Evolutionary conservation across 53 echinoderm and acorn worm species (phyloP).

Genomic region (Holothuria scabra): DNA sequence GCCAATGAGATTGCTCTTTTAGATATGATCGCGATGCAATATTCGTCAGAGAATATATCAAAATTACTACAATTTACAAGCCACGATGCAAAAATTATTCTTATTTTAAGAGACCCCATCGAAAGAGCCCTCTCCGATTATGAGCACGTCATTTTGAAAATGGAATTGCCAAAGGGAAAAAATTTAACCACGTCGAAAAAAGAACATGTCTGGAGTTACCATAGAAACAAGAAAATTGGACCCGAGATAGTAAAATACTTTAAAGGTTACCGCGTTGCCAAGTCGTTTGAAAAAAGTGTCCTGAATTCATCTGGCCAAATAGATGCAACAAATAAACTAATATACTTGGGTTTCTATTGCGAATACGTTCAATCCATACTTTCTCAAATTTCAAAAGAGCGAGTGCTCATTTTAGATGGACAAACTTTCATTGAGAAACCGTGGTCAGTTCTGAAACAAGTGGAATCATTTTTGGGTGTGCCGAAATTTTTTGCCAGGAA

Average conservation of each 20-base stretch:
- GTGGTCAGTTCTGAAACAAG: constrained; percentile 27
- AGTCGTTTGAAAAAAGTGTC: constrained; percentile 30
- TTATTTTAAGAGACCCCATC: constrained; percentile 34
- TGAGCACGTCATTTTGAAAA: constrained; percentile 10
- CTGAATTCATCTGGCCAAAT: constrained; percentile 19
- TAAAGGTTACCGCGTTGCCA: constrained; percentile 14
- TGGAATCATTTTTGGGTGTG: constrained; percentile 25
- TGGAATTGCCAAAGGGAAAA: background rate
- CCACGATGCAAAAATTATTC: background rate
- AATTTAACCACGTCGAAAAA: background rate
- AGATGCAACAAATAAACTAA: constrained; percentile 3
- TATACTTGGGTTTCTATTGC: constrained; percentile 8
- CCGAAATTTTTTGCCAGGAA: constrained; percentile 6
- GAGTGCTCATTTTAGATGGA: constrained; percentile 28
- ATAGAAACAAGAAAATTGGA: background rate
- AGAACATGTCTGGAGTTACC: background rate
- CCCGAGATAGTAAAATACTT: constrained; percentile 17
- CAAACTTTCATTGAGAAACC: constrained; percentile 23
- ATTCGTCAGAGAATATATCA: background rate
- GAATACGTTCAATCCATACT: constrained; percentile 10
- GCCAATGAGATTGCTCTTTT: background rate
- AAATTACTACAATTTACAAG: background rate
- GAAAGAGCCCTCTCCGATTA: constrained; percentile 39
- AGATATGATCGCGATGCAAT: constrained; percentile 37
- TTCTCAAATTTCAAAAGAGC: background rate